These are phyloP conservation scores for Drosophila athabasca DNA, from an alignment of 1,140 invertebrate genomes.

Conservation along the genomic window DNA sequence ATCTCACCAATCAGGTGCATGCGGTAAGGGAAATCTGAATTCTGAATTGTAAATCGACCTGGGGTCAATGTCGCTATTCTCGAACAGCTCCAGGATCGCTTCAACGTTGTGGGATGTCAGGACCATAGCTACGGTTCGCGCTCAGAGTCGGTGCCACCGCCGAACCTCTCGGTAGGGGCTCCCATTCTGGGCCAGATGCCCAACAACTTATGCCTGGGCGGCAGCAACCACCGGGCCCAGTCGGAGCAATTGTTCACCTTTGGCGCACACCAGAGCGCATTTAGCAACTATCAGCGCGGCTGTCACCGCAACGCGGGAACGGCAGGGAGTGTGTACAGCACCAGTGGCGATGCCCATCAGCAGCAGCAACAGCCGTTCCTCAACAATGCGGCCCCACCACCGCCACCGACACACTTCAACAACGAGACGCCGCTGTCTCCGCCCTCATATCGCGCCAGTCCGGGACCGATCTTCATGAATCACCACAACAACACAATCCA, in stretches of 20 bases:
- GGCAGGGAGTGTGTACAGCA: slow-evolving; percentile 37
- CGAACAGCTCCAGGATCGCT: slow-evolving; percentile 72
- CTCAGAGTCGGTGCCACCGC: slow-evolving; percentile 76
- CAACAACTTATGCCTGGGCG: slow-evolving; percentile 68
- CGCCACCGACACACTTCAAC: slow-evolving; percentile 64
- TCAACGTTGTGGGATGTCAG: slow-evolving; percentile 52
- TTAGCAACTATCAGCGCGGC: slow-evolving; percentile 74
- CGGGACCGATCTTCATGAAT: slow-evolving; percentile 82
- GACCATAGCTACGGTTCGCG: slow-evolving; percentile 61
- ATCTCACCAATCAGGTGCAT: slow-evolving; percentile 72
- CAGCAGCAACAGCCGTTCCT: slow-evolving; percentile 57
- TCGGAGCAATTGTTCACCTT: slow-evolving; percentile 72
- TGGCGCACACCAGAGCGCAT: slow-evolving; percentile 63
- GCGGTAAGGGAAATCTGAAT: slow-evolving; percentile 41
- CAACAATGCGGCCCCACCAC: slow-evolving; percentile 61
- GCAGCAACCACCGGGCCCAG: slow-evolving; percentile 62
- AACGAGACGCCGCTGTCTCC: slow-evolving; percentile 77
- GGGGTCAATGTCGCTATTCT: not conserved
- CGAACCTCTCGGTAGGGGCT: slow-evolving; percentile 27
- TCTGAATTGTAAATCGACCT: not conserved
- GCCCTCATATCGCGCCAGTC: slow-evolving; percentile 64
- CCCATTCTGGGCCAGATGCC: slow-evolving; percentile 34
- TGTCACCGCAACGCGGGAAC: slow-evolving; percentile 49
- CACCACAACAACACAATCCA: slow-evolving; percentile 83
- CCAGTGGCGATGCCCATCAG: slow-evolving; percentile 42